Conservation (phyloP, 2,797 vertebrate species). For the Lutjanus argentimaculatus region DNA sequence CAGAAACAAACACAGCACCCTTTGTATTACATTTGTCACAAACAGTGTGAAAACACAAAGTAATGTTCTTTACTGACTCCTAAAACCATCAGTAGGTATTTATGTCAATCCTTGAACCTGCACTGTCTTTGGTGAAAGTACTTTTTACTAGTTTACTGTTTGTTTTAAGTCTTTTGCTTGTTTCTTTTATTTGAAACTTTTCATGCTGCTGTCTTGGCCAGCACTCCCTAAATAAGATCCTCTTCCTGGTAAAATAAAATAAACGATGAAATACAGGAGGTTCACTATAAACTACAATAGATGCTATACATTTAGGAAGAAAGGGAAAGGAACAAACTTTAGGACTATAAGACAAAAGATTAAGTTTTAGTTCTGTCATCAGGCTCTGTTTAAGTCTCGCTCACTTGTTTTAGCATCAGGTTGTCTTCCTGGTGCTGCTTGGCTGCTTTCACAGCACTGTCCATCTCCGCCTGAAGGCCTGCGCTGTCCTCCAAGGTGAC, state of each 20-base stretch:
- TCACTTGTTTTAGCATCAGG: slow-evolving; percentile 89
- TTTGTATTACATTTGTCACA: neutral
- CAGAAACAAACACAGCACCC: too few relatives aligned
- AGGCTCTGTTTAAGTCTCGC: neutral
- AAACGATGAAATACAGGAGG: too few relatives aligned
- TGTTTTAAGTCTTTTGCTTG: too few relatives aligned
- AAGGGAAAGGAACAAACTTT: neutral
- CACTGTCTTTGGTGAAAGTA: too few relatives aligned
- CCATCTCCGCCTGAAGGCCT: slow-evolving; percentile 89
- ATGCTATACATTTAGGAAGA: neutral
- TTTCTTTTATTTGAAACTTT: too few relatives aligned
- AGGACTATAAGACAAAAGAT: neutral
- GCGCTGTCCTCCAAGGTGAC: slow-evolving; percentile 79
- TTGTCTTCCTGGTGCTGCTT: slow-evolving; percentile 91
- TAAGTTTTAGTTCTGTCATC: neutral
- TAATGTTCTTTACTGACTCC: neutral
- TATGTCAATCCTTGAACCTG: too few relatives aligned
- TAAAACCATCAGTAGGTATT: too few relatives aligned
- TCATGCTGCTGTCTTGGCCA: too few relatives aligned
- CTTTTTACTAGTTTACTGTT: too few relatives aligned
- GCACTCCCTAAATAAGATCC: too few relatives aligned
- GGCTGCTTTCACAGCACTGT: slow-evolving; percentile 87
- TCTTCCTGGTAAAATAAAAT: too few relatives aligned
- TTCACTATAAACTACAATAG: neutral
- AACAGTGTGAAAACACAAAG: neutral